These are phyloP conservation scores for Zootoca vivipara DNA, from an alignment of 2,113 vertebrate species.

Conservation along the genomic window DNA sequence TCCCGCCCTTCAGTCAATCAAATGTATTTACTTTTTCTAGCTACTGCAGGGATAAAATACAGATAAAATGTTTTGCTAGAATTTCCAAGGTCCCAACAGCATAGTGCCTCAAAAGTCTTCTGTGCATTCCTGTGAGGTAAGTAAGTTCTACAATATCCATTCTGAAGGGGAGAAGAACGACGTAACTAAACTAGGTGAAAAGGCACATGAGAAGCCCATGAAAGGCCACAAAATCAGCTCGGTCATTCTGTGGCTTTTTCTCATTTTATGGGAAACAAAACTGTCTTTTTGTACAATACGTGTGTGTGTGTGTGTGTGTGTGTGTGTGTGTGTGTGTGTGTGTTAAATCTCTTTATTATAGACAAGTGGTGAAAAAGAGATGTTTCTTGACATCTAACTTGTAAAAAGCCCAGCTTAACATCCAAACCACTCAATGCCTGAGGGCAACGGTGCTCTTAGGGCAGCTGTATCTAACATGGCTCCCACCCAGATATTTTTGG, in stretches of 20 bases:
- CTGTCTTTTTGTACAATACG: neutral
- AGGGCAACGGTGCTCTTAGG: too few relatives aligned
- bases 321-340: too few relatives aligned
- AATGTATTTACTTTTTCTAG: conserved; percentile 24
- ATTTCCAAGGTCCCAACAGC: conserved; percentile 7
- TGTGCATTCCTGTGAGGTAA: neutral
- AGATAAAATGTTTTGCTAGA: neutral
- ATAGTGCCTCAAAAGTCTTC: conserved; percentile 3
- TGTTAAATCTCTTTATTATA: neutral
- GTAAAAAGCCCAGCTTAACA: too few relatives aligned
- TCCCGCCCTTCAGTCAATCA: neutral
- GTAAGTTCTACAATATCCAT: neutral
- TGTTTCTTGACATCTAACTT: neutral
- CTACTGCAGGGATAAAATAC: neutral
- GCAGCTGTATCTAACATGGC: too few relatives aligned
- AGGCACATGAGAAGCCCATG: neutral
- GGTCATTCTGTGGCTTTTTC: neutral
- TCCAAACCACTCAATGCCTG: neutral
- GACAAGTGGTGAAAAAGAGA: neutral
- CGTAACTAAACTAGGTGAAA: conserved; percentile 12
- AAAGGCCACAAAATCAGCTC: neutral
- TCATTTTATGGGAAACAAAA: neutral
- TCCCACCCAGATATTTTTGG: too few relatives aligned
- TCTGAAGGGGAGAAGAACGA: neutral
- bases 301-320: neutral